Percentiles rank a stretch among this genome's conserved stretches.
phyloP scores from a whole-genome alignment of 1,140 invertebrate species.

The Euura saliciscinereae region DNA sequence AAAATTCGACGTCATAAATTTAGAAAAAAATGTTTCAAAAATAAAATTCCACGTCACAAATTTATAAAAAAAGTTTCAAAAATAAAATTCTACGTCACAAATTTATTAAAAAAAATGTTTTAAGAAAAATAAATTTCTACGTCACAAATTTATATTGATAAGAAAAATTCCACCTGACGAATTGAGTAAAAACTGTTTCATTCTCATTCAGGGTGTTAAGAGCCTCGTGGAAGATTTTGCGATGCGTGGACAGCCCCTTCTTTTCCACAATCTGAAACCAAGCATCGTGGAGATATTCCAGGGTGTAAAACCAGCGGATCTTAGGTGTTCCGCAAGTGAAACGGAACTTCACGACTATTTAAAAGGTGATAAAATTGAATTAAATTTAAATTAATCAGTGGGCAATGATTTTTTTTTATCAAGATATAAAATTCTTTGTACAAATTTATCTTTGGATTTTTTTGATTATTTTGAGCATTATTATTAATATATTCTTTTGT shows the following conservation, averaged over 20 bases:
- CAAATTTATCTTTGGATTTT: not conserved
- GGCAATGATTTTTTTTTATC: no score
- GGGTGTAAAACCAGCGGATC: constrained; percentile 71
- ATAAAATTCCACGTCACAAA: no score
- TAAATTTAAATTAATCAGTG: not conserved
- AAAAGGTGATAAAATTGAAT: constrained; percentile 45
- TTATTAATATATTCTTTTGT: not conserved
- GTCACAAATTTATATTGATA: no score
- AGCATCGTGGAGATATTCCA: constrained; percentile 72
- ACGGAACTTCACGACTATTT: constrained; percentile 68
- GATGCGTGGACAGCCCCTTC: constrained; percentile 71
- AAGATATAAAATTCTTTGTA: not conserved
- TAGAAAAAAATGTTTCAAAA: no score
- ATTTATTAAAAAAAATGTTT: no score
- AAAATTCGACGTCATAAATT: no score
- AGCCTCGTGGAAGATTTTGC: constrained; percentile 76
- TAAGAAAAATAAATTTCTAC: no score
- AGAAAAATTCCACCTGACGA: not conserved
- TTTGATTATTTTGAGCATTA: no score
- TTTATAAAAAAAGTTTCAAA: no score
- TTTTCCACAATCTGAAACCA: constrained; percentile 78
- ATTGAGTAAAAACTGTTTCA: constrained; percentile 10
- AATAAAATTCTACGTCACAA: no score
- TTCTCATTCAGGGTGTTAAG: constrained; percentile 68
- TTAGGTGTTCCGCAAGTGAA: constrained; percentile 69